phyloP scores from a whole-genome alignment of 2,113 vertebrate genomes.

The Pristiophorus japonicus region DNA sequence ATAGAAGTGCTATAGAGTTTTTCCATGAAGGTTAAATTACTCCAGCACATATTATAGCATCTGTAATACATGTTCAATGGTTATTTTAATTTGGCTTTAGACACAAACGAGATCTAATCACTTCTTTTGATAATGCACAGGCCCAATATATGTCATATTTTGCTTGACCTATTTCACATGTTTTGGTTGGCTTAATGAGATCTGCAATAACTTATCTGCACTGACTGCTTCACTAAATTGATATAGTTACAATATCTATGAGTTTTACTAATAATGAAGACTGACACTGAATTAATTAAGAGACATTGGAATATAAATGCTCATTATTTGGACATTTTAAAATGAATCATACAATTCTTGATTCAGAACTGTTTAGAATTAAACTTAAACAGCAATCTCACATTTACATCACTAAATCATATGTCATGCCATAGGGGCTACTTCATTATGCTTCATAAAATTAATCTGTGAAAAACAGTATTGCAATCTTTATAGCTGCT shows the following conservation, averaged over 20 bases:
- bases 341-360: background rate
- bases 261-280: background rate
- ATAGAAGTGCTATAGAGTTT: background rate
- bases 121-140: background rate
- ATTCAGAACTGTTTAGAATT: background rate
- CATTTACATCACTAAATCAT: background rate
- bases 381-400: background rate
- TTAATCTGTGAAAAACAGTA: background rate
- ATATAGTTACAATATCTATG: background rate
- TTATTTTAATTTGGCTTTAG: conserved; percentile 16
- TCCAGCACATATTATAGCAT: background rate
- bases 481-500: background rate
- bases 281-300: background rate
- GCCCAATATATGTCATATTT: background rate
- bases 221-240: conserved; percentile 11
- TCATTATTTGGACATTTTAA: conserved; percentile 16
- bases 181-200: conserved; percentile 17
- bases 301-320: conserved; percentile 17
- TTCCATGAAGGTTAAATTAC: conserved; percentile 5
- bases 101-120: conserved; percentile 4
- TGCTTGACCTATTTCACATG: conserved; percentile 3
- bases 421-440: background rate
- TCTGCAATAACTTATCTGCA: background rate
- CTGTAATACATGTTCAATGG: background rate
- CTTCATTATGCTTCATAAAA: background rate